Evolutionary conservation across 2,113 vertebrate species (phyloP), one percentile per base, ranked within the genome.

Genomic region (Heloderma charlesbogerti): DNA sequence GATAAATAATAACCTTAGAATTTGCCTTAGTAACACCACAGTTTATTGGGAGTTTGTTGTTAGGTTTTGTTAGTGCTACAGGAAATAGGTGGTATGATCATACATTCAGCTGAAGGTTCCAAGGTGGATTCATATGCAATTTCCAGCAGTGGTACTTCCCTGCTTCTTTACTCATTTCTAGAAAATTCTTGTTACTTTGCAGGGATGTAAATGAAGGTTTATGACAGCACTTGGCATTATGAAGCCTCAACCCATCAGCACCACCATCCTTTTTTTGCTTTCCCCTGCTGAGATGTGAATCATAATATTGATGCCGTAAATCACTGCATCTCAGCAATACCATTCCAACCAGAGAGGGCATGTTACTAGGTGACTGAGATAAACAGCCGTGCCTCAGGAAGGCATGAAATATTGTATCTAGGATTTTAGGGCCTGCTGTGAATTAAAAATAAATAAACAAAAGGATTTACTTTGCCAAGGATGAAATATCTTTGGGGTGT

Each of bases 371-470:
- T 77, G 88, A 90, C 89, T 43, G 84, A 94, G 91, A 94, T 91
- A 95, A 96, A 94, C 90, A 94, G 72, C 91, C 86, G 90, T 20
- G 69, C 88, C 71, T 25, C 34, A 91, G 86, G 63, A 88, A 93
- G 88, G 72, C 80, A 93, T 88, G 87, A 93, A 93, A 92, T 74
- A 93, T 20, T 4, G 0, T 63, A 72, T 90, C 54, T 67, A 51
- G 40, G 40, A n/a, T 95, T 94, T 94, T 60, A 95, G 91, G 84
- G 72, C 89, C 89, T 94, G 91, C 90, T 94, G 93, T 90, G 88
- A 95, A 94, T 95, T 94, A 93, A 93, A 89, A 20, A 83, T 95
- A 96, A 93, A 51, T 51, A 51, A n/a, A n/a, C n/a, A n/a, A n/a
- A n/a, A n/a, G 92, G 13, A 95, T 94, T 92, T 92, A 5, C 72